phyloP scores from a whole-genome alignment of 2,888 invertebrate genomes.

The Nephrotoma flavescens region DNA sequence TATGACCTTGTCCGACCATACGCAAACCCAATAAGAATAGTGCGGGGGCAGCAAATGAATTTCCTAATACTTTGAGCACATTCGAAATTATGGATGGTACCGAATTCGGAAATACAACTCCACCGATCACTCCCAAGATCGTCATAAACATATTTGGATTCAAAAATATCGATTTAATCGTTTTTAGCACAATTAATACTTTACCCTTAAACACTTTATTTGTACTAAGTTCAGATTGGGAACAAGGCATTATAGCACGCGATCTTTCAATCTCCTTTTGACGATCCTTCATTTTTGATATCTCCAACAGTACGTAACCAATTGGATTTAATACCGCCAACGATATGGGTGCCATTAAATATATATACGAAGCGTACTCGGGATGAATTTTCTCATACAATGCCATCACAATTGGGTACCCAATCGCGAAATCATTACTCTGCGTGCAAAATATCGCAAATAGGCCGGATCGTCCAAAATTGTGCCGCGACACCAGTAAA shows the following conservation, averaged over 20 bases:
- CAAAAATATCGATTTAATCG: constrained; percentile 54
- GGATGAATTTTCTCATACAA: constrained; percentile 75
- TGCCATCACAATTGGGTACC: constrained; percentile 84
- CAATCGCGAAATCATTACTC: constrained; percentile 94
- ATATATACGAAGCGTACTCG: constrained; percentile 79
- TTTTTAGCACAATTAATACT: constrained; percentile 28
- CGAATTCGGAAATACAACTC: constrained; percentile 62
- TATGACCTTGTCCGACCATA: constrained; percentile 82
- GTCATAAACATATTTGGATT: constrained; percentile 93
- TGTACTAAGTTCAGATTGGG: constrained; percentile 17
- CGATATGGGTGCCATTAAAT: constrained; percentile 88
- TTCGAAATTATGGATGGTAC: constrained; percentile 61
- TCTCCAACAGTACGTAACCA: constrained; percentile 79
- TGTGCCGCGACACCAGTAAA: constrained; percentile 64
- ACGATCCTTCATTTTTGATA: constrained; percentile 32
- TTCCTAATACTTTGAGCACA: constrained; percentile 62
- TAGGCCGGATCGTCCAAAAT: constrained; percentile 74
- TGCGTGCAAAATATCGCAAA: constrained; percentile 93
- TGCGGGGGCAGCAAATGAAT: constrained; percentile 83
- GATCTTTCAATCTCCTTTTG: neutral
- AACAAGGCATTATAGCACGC: neutral
- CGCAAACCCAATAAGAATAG: constrained; percentile 78
- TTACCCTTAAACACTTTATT: constrained; percentile 22
- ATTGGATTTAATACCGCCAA: constrained; percentile 84
- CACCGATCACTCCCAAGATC: constrained; percentile 73